Conservation (phyloP, 2,113 vertebrate species). For the Tichodroma muraria region DNA sequence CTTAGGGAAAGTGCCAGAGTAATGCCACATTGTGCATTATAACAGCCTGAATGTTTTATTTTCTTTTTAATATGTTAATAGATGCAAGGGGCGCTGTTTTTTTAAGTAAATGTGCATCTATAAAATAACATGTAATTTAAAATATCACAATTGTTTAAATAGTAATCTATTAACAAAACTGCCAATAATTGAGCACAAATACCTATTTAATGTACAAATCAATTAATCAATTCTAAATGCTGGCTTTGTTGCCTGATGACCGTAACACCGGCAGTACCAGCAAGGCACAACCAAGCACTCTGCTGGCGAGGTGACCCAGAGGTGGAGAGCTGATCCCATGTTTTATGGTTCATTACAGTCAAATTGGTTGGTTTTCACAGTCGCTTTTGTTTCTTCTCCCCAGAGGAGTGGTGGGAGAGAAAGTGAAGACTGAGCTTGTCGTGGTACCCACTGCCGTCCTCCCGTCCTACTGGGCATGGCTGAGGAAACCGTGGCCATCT, state of each 20-base stretch:
- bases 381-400: not conserved
- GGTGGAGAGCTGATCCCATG: not conserved
- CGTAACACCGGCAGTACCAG: not conserved
- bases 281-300: not conserved
- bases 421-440: not conserved
- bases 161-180: constrained; percentile 70
- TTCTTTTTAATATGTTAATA: constrained; percentile 76
- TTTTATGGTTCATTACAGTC: not conserved
- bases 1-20: constrained; percentile 71
- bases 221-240: constrained; percentile 65
- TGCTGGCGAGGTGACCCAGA: not conserved
- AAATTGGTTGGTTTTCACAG: not conserved
- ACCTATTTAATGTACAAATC: constrained; percentile 66
- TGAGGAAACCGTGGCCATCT: not conserved
- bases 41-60: constrained; percentile 72
- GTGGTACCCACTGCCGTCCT: not conserved
- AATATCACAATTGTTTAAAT: constrained; percentile 70
- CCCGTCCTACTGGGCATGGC: fast-evolving
- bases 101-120: constrained; percentile 66
- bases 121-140: constrained; percentile 66
- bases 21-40: constrained; percentile 73
- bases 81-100: constrained; percentile 63
- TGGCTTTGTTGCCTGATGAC: not conserved
- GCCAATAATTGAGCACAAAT: constrained; percentile 69
- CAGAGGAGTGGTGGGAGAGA: not conserved